Percentiles rank a stretch among this genome's conserved stretches.
Conservation (phyloP, 2,113 vertebrate genomes). For the Cyanoramphus novaezelandiae region DNA sequence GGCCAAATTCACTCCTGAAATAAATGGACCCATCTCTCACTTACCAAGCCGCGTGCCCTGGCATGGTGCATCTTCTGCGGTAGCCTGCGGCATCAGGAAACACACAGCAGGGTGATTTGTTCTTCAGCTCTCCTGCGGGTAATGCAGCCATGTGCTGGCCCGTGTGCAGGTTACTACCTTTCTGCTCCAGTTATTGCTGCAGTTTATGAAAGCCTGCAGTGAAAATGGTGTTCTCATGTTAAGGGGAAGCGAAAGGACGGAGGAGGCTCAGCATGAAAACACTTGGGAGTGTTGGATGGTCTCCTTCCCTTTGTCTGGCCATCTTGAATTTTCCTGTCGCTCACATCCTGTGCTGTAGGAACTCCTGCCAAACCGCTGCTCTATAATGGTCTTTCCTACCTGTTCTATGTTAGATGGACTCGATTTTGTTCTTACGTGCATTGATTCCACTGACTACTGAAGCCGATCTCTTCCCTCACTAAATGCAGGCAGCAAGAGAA, state of each 20-base stretch:
- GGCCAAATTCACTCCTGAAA: slow-evolving; percentile 12
- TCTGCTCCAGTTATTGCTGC: slow-evolving; percentile 43
- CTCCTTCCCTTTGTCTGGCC: neutral
- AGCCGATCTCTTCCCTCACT: neutral
- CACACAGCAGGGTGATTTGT: neutral
- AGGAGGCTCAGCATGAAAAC: neutral
- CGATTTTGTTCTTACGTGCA: neutral
- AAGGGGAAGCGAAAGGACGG: neutral
- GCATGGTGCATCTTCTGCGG: neutral
- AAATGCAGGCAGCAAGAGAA: neutral
- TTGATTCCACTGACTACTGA: neutral
- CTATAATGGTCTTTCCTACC: neutral
- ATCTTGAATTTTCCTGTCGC: neutral
- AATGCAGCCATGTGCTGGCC: neutral
- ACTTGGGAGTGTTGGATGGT: neutral
- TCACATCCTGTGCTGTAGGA: fast-evolving
- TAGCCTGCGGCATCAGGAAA: neutral
- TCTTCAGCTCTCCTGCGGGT: neutral
- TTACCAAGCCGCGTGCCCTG: neutral
- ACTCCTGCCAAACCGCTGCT: neutral
- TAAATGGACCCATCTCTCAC: neutral
- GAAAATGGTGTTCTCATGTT: neutral
- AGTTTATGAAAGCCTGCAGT: neutral
- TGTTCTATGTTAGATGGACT: neutral
- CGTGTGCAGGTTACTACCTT: neutral